These are phyloP conservation scores for Danio choprae DNA, from an alignment of 2,797 vertebrate species.

Conservation along the genomic window DNA sequence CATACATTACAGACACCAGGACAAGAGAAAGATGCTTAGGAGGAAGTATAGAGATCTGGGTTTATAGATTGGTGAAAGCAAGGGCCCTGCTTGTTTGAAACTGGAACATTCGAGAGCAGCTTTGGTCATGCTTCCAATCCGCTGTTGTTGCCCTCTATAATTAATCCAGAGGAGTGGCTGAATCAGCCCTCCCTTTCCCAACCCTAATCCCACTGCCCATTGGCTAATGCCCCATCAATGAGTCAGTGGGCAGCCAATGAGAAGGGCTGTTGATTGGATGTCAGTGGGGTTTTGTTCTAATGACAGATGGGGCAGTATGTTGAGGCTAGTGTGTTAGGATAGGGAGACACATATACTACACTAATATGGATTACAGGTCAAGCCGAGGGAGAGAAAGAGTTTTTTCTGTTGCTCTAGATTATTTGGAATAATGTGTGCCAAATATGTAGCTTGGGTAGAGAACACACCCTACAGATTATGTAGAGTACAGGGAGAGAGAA, in stretches of 20 bases:
- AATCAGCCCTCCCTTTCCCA: conserved; percentile 18
- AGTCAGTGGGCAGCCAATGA: conserved; percentile 59
- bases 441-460: neutral
- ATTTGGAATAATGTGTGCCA: neutral
- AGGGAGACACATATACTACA: conserved; percentile 24
- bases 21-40: neutral
- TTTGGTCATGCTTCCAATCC: conserved; percentile 69
- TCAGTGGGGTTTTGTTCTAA: conserved; percentile 61
- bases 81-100: conserved; percentile 35
- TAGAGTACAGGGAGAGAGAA: neutral
- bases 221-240: conserved; percentile 54
- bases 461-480: neutral
- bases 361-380: conserved; percentile 34
- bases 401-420: conserved; percentile 7
- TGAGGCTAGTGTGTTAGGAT: conserved; percentile 43
- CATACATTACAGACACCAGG: neutral
- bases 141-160: conserved; percentile 64
- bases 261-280: conserved; percentile 23
- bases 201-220: conserved; percentile 62
- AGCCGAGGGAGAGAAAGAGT: conserved; percentile 13
- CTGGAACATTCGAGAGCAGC: conserved; percentile 65
- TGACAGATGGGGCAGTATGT: conserved; percentile 69
- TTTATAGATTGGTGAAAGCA: conserved; percentile 25
- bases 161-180: conserved; percentile 67
- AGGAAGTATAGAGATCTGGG: conserved; percentile 13